Conservation (phyloP, 2,797 vertebrate genomes). For the Valencia hispanica region DNA sequence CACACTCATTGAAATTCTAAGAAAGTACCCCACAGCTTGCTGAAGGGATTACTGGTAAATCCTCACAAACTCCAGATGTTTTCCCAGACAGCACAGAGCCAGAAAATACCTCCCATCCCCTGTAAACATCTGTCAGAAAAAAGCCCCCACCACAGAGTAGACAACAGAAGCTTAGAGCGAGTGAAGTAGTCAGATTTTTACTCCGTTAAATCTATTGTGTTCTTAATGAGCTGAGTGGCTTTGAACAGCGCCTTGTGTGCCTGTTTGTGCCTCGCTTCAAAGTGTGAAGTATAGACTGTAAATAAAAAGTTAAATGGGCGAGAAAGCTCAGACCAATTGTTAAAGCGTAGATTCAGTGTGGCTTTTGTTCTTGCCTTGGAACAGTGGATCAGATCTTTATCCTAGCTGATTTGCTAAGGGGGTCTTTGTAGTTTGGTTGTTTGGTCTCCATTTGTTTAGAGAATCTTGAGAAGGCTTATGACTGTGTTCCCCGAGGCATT, state of each 20-base stretch:
- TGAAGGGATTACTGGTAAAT: constrained; percentile 77
- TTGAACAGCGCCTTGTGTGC: constrained; percentile 25
- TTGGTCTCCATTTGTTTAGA: not conserved
- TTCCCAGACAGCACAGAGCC: constrained; percentile 68
- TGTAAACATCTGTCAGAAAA: constrained; percentile 82
- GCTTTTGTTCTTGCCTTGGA: not conserved
- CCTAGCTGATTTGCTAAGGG: not conserved
- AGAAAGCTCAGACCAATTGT: constrained; percentile 6
- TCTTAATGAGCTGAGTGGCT: constrained; percentile 58
- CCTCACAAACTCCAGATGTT: constrained; percentile 79
- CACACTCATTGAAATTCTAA: constrained; percentile 73
- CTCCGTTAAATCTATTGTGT: constrained; percentile 59
- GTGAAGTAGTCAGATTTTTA: constrained; percentile 68
- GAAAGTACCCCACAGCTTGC: constrained; percentile 64
- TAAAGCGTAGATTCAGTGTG: not conserved
- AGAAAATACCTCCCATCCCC: constrained; percentile 70
- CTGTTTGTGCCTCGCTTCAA: constrained; percentile 34
- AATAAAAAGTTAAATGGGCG: constrained; percentile 34
- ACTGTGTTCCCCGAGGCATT: not conserved
- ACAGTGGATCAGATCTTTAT: not conserved
- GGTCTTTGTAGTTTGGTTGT: not conserved
- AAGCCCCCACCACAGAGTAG: constrained; percentile 65
- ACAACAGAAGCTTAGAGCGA: constrained; percentile 67
- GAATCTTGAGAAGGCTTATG: not conserved
- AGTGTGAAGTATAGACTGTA: constrained; percentile 17